Conservation (phyloP, 2,797 vertebrate genomes). For the Avahi laniger region DNA sequence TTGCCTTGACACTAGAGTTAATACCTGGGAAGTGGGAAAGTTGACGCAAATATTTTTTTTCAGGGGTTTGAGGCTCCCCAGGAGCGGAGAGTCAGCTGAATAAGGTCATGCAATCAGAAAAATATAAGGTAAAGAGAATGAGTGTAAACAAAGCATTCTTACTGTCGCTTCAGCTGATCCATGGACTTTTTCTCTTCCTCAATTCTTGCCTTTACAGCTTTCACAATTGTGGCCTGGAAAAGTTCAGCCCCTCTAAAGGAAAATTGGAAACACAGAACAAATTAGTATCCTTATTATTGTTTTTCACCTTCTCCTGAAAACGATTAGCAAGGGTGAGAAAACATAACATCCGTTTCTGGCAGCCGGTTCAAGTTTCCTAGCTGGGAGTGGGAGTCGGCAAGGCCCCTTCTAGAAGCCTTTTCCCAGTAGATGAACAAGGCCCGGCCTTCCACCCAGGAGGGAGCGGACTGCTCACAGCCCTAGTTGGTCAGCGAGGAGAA, state of each 20-base stretch:
- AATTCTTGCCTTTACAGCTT: conserved; percentile 96
- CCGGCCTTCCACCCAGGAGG: background rate
- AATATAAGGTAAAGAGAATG: background rate
- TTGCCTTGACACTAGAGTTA: background rate
- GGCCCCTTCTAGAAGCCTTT: background rate
- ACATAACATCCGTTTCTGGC: background rate
- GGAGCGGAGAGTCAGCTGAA: conserved; percentile 15
- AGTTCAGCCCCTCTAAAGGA: conserved; percentile 95
- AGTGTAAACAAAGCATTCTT: conserved; percentile 78
- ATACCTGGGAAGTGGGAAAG: background rate
- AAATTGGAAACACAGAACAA: conserved; percentile 3
- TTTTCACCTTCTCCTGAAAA: background rate
- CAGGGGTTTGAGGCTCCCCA: background rate
- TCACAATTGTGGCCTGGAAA: conserved; percentile 98
- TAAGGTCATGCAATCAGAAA: background rate
- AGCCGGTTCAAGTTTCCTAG: background rate
- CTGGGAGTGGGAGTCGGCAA: background rate
- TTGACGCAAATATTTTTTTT: background rate
- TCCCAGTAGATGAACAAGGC: background rate
- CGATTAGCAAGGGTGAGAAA: background rate
- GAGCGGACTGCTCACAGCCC: background rate
- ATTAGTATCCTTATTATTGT: background rate
- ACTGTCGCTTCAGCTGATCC: conserved; percentile 99
- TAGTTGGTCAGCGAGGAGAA: background rate
- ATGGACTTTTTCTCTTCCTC: conserved; percentile 99